These are phyloP conservation scores for Lanistes nyassanus DNA, from an alignment of 1,140 invertebrate species.

Conservation along the genomic window DNA sequence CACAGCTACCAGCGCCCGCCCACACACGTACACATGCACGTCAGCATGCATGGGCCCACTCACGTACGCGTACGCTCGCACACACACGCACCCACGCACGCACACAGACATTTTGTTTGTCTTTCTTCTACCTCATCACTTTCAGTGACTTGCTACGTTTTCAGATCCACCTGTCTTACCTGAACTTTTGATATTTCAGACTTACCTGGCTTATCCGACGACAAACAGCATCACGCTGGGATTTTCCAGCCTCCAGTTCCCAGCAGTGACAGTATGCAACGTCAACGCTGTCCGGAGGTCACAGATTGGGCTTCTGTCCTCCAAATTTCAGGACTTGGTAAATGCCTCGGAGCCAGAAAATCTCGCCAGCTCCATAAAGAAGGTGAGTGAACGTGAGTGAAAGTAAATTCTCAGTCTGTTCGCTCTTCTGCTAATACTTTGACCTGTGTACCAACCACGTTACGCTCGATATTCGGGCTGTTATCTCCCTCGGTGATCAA, in stretches of 20 bases:
- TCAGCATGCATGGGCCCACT: background rate
- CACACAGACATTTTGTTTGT: conserved; percentile 7
- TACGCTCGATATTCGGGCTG: too few species aligned
- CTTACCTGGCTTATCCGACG: conserved; percentile 26
- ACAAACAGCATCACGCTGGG: conserved; percentile 32
- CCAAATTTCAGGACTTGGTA: conserved; percentile 21
- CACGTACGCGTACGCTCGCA: background rate
- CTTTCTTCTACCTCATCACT: too few species aligned
- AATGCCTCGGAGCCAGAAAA: background rate
- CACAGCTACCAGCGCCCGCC: background rate
- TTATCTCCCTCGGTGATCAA: too few species aligned
- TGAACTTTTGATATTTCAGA: background rate
- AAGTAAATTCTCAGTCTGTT: too few species aligned
- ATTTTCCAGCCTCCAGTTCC: conserved; percentile 39
- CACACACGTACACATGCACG: conserved; percentile 2
- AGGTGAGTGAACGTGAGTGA: too few species aligned
- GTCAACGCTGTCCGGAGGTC: conserved; percentile 37
- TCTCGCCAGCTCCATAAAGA: too few species aligned
- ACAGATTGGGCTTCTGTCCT: conserved; percentile 1
- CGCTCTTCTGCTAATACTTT: too few species aligned
- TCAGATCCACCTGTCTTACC: background rate
- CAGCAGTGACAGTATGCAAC: conserved; percentile 47
- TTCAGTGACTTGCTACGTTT: background rate
- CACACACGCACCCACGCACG: conserved; percentile 5
- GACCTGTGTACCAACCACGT: too few species aligned